A percentile compares a stretch with the other conserved stretches of the same genome.
Conservation (phyloP, 1,140 invertebrate genomes). For the Ceratitis capitata region DNA sequence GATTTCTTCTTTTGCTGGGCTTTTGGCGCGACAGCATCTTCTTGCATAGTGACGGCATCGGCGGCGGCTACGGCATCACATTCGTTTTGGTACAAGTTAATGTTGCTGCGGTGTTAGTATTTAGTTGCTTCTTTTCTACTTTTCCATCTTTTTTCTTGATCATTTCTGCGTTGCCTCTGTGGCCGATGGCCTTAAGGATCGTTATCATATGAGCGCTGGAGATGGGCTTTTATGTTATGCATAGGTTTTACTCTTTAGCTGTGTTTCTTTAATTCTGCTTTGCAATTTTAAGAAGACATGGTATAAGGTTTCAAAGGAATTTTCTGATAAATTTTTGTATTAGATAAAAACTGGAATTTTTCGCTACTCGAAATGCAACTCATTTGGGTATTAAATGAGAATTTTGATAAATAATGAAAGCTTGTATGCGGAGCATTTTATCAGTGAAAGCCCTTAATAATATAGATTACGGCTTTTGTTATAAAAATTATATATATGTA, state of each 20-base stretch:
- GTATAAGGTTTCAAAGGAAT: background rate
- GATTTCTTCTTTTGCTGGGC: slow-evolving; percentile 1
- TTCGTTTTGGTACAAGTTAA: background rate
- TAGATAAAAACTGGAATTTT: background rate
- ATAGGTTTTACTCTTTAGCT: no score
- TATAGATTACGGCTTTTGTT: no score
- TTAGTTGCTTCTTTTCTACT: no score
- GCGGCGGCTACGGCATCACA: no score
- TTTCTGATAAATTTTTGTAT: background rate
- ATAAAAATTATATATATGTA: no score
- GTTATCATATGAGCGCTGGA: slow-evolving; percentile 10
- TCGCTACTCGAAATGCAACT: background rate
- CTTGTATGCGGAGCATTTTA: no score
- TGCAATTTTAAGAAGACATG: background rate
- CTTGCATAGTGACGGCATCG: no score
- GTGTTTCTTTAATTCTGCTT: background rate
- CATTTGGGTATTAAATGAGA: background rate
- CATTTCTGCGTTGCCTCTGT: background rate
- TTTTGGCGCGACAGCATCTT: background rate
- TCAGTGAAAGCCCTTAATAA: no score
- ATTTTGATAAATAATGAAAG: no score
- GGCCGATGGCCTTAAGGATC: slow-evolving; percentile 30
- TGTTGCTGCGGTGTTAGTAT: background rate
- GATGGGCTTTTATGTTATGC: slow-evolving; percentile 14
- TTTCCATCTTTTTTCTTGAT: background rate